Base-by-base conservation (phyloP, 1,140 invertebrate genomes). In the Pararge aegeria region DNA sequence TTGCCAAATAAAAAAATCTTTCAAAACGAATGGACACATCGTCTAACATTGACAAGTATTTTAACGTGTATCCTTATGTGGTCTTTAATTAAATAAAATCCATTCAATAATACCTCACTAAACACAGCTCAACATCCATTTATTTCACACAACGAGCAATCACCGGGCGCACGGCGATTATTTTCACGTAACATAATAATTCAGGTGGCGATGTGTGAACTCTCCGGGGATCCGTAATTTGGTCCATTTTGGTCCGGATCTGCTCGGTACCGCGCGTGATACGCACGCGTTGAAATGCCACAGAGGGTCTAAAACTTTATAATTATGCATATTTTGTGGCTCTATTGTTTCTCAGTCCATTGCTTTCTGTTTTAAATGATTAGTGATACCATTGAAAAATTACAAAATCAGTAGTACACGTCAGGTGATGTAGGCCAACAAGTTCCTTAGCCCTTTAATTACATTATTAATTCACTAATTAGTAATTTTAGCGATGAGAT, bases 171-270 rank as follows among this genome's bases (percentile, higher is more conserved):
- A 64, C 74, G 70, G 77, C 76, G 79, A 83, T 83, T 83, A 86
- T 83, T 81, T 79, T 68, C 71, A 74, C 80, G 81, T 81, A 83
- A 82, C 77, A 78, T 83, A 82, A 78, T 83, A 82, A 84, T 80
- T 73, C 72, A 61, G 74, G 69, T 70, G 72, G 70, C 63, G 71
- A 73, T 71, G 68, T 73, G 73, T 72, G 62, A 61, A 66, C 59
- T 73, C 77, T 73, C 75, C 18, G 16, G 77, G 75, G 79, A 78
- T 68, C 64, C 66, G 70, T 80, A 75, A 78, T 80, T 77, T 78
- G 65, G 70, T 63, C 54, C 64, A 63, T 65, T 50, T 65, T 52
- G 52, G 40, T 42, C 44, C 44, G 4, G 4, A 19, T 44, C 40
- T 20, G 30, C 30, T 12, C 7, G 30, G 30, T n/a, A 12, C 10